Percentiles rank a stretch among this genome's conserved stretches.
Conservation (phyloP, 2,113 vertebrate genomes). For the Monarcha castaneiventris region DNA sequence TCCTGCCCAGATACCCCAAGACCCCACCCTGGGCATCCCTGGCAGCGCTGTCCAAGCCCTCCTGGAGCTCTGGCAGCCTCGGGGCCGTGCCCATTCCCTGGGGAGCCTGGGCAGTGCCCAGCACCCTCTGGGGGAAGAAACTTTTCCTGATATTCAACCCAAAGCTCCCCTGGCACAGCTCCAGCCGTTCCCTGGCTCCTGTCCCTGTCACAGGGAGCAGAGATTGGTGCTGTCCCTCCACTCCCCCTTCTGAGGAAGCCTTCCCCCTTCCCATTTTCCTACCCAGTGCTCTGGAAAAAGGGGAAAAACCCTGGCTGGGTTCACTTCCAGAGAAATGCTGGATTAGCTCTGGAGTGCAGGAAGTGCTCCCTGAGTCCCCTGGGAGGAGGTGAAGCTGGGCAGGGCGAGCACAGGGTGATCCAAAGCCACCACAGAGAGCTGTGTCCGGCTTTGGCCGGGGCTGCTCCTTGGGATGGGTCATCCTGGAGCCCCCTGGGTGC, state of each 20-base stretch:
- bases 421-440: not conserved
- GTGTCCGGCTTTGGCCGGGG: not conserved
- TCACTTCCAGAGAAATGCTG: not conserved
- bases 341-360: not conserved
- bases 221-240: not conserved
- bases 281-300: not conserved
- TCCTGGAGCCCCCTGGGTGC: not conserved
- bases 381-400: not conserved
- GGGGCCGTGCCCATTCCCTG: not conserved
- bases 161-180: rapidly evolving
- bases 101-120: not conserved
- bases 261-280: not conserved
- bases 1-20: not conserved
- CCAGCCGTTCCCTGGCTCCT: not conserved
- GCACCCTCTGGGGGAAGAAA: not conserved
- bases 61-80: not conserved
- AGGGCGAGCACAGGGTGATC: not conserved
- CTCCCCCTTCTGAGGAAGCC: not conserved
- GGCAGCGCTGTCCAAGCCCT: rapidly evolving
- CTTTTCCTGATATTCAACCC: rapidly evolving
- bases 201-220: not conserved
- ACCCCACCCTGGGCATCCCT: not conserved
- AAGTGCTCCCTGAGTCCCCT: not conserved
- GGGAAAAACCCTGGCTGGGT: not conserved
- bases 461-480: not conserved